These are phyloP conservation scores for Lepidothrix coronata DNA, from an alignment of 2,113 vertebrate species.

Conservation along the genomic window DNA sequence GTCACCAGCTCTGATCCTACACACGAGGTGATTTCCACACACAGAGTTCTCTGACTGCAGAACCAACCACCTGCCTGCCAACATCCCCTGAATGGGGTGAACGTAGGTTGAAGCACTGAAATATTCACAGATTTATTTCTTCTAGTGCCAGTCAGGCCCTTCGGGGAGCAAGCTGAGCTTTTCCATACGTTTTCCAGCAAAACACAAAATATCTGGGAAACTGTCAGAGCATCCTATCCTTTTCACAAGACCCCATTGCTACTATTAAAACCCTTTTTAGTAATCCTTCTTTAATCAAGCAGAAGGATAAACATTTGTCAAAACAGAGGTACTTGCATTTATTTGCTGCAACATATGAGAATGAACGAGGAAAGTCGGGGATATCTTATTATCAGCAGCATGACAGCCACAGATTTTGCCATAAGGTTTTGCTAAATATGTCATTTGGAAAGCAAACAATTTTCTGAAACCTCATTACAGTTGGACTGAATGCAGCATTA, in stretches of 20 bases:
- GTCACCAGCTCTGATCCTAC: background rate
- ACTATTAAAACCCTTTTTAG: background rate
- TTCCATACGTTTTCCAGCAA: background rate
- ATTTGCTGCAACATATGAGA: background rate
- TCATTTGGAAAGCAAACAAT: conserved; percentile 58
- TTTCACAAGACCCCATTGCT: background rate
- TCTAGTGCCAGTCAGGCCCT: background rate
- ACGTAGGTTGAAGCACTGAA: background rate
- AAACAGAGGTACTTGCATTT: background rate
- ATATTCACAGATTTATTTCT: background rate
- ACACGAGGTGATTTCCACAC: background rate
- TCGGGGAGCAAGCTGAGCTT: background rate
- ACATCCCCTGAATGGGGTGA: background rate
- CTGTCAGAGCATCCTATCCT: background rate
- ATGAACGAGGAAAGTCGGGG: background rate
- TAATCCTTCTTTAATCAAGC: background rate
- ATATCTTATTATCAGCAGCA: conserved; percentile 32
- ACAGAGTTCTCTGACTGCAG: background rate
- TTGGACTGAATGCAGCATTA: conserved; percentile 42
- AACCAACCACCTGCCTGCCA: background rate
- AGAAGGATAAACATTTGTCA: conserved; percentile 22
- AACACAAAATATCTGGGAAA: background rate
- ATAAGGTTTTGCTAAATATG: conserved; percentile 60
- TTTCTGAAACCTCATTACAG: conserved; percentile 59
- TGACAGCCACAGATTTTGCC: conserved; percentile 46